phyloP scores from a whole-genome alignment of 2,888 invertebrate species.

The Helicoverpa assulta region DNA sequence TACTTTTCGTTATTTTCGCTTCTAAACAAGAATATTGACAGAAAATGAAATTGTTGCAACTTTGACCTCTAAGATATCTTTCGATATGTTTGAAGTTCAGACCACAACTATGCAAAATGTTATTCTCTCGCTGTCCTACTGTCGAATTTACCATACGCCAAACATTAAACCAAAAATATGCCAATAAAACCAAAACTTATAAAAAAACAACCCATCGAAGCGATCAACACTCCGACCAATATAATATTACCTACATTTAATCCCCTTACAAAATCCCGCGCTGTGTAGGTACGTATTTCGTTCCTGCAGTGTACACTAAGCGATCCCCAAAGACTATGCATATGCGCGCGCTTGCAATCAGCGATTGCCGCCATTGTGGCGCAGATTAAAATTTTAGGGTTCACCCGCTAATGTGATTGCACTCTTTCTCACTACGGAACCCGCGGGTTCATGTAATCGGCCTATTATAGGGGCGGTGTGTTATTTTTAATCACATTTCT shows the following conservation, averaged over 20 bases:
- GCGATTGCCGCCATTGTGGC: constrained; percentile 87
- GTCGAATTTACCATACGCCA: no score
- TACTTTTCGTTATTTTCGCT: no score
- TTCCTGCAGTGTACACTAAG: constrained; percentile 80
- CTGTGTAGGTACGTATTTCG: constrained; percentile 17
- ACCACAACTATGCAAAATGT: no score
- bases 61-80: no score
- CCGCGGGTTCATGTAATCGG: constrained; percentile 77
- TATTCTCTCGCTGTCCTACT: no score
- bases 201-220: neutral
- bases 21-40: no score
- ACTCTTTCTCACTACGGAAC: constrained; percentile 82
- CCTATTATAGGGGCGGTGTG: constrained; percentile 83
- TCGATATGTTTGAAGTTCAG: no score
- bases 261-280: constrained; percentile 6
- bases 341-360: constrained; percentile 88
- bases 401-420: constrained; percentile 90
- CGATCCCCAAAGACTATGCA: constrained; percentile 90
- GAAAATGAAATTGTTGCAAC: no score
- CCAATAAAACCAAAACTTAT: neutral
- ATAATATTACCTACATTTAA: constrained; percentile 1
- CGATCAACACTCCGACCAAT: neutral
- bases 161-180: no score
- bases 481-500: constrained; percentile 85
- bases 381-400: constrained; percentile 90